Evolutionary conservation across 2,113 vertebrate genomes (phyloP).

Genomic region (Heterochromis multidens): DNA sequence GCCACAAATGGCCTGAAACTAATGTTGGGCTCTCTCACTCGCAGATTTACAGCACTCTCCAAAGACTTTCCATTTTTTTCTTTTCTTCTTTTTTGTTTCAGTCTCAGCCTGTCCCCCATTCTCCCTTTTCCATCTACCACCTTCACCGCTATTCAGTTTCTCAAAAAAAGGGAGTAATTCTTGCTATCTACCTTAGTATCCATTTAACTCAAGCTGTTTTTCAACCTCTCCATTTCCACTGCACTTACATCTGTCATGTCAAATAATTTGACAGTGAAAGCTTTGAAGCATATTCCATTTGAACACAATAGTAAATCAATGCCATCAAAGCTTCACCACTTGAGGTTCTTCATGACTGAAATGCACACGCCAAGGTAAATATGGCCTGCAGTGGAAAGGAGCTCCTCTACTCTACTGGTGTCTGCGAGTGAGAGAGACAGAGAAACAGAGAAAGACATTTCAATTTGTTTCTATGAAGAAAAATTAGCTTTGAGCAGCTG

Average conservation of each 20-base stretch:
- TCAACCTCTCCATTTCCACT: slow-evolving; percentile 34
- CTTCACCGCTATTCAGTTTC: background rate
- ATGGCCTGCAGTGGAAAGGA: background rate
- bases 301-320: slow-evolving; percentile 51
- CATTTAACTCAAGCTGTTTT: slow-evolving; percentile 31
- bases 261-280: slow-evolving; percentile 39
- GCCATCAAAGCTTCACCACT: slow-evolving; percentile 32
- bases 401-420: background rate
- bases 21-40: slow-evolving; percentile 68
- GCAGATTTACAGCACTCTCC: slow-evolving; percentile 53
- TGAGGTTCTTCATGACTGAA: slow-evolving; percentile 12
- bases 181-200: slow-evolving; percentile 9
- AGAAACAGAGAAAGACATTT: background rate
- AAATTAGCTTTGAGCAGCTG: background rate
- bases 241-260: slow-evolving; percentile 45
- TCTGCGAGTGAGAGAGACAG: background rate
- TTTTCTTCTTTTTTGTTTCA: slow-evolving; percentile 7
- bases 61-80: slow-evolving; percentile 31
- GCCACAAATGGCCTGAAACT: slow-evolving; percentile 74
- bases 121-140: background rate
- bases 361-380: slow-evolving; percentile 11
- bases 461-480: background rate
- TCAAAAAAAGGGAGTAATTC: background rate
- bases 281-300: slow-evolving; percentile 39
- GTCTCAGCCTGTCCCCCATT: background rate